Evolutionary conservation across 2,888 invertebrate species (phyloP).

Genomic region (Eupithecia vulgata): DNA sequence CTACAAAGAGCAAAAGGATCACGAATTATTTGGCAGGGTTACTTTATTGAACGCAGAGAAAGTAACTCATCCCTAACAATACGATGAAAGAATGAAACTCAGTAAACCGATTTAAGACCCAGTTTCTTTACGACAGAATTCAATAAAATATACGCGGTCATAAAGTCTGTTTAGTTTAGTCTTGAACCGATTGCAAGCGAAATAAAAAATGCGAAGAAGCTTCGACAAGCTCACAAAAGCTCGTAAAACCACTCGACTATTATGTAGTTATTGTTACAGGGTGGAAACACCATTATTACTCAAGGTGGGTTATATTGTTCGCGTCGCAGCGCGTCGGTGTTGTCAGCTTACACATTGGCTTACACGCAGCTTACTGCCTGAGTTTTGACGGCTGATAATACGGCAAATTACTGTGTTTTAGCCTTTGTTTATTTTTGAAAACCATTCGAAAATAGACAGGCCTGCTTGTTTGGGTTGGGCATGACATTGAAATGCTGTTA

Average conservation of each 20-base stretch:
- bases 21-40: neutral
- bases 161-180: constrained; percentile 61
- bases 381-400: constrained; percentile 8
- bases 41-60: constrained; percentile 37
- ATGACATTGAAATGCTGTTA: neutral
- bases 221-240: constrained; percentile 82
- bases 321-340: constrained; percentile 60
- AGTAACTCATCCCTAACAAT: constrained; percentile 66
- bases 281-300: constrained; percentile 84
- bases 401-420: constrained; percentile 17
- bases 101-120: constrained; percentile 61
- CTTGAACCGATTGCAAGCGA: constrained; percentile 64
- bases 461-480: neutral
- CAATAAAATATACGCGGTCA: constrained; percentile 75
- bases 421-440: constrained; percentile 6
- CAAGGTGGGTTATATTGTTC: constrained; percentile 76
- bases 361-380: constrained; percentile 22
- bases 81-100: constrained; percentile 53
- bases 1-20: constrained; percentile 11
- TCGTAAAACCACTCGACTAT: constrained; percentile 83
- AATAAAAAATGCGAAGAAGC: constrained; percentile 75
- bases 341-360: constrained; percentile 50
- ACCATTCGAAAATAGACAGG: neutral
- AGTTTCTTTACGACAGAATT: constrained; percentile 69
- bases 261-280: constrained; percentile 84